Evolutionary conservation across 2,888 invertebrate genomes (phyloP), one percentile per base, ranked within the genome.

Genomic region (Parnassius mnemosyne): DNA sequence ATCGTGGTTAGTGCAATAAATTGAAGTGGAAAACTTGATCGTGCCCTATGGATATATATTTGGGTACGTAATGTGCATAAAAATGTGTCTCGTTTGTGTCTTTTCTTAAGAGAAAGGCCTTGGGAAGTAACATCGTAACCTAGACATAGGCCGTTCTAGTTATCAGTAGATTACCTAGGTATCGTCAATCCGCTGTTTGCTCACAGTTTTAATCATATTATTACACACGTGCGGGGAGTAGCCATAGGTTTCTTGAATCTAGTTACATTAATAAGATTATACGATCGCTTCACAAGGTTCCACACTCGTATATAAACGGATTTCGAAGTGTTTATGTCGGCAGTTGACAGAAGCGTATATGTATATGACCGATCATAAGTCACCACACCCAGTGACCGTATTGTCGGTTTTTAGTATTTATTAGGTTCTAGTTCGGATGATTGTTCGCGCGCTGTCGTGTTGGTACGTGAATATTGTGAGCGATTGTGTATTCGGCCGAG

Each of bases 231-330:
- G 93, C 92, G 89, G 88, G 83, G 83, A 89, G 86, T 89, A 91
- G 91, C 88, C 91, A 92, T 92, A 92, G 94, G 94, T 94, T 95
- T 95, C 95, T 92, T 91, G 93, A 94, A 95, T 95, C 94, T 94
- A 93, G 94, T 95, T 95, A 95, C 92, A 92, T 92, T 95, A 95
- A 95, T 93, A 92, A 93, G 94, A 94, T 95, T 94, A 93, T 89
- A 89, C 87, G 92, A 92, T 90, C 90, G 92, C 89, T 92, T 89
- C 84, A 87, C 91, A 88, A 90, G 89, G 90, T 87, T 90, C 86
- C 81, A 83, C 89, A 87, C 86, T 92, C 91, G 91, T 93, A 92
- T 93, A 92, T 87, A 92, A 91, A 89, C 89, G 88, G 90, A 90
- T 92, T 90, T 89, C 89, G 85, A 90, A 91, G 89, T 92, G 92